Evolutionary conservation across 2,888 invertebrate genomes (phyloP).

Genomic region (Xanthia icteritia): DNA sequence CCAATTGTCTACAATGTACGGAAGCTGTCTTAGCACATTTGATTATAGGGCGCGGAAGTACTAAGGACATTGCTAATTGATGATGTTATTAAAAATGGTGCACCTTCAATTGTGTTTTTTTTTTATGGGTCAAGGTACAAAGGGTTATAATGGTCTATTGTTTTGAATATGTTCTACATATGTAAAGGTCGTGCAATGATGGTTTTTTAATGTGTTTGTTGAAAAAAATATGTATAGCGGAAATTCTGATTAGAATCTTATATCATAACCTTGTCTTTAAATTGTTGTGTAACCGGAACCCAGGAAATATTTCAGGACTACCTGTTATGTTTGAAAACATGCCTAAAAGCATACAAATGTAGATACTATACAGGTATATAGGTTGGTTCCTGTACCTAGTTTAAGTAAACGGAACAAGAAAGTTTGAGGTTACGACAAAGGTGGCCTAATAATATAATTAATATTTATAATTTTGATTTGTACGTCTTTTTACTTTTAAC

Average conservation of each 20-base stretch:
- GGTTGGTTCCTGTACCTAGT: background rate
- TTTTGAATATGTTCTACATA: constrained; percentile 39
- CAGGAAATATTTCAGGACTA: background rate
- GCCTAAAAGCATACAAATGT: background rate
- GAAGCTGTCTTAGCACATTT: constrained; percentile 59
- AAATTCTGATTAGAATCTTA: constrained; percentile 2
- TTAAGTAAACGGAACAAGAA: background rate
- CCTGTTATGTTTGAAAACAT: background rate
- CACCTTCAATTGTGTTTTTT: constrained; percentile 65
- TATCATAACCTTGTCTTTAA: background rate
- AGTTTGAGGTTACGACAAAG: background rate
- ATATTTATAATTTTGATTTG: too few species aligned
- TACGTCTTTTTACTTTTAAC: too few species aligned
- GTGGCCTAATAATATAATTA: background rate
- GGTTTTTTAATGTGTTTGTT: constrained; percentile 5
- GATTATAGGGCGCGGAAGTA: constrained; percentile 61
- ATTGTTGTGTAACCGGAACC: background rate
- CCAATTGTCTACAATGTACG: constrained; percentile 59
- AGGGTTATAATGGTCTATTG: constrained; percentile 56
- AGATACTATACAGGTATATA: background rate
- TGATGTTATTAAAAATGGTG: constrained; percentile 34
- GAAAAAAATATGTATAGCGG: constrained; percentile 12
- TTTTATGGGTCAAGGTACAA: constrained; percentile 43
- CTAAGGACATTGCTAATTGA: constrained; percentile 51
- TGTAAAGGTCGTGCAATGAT: constrained; percentile 15